phyloP scores from a whole-genome alignment of 1,140 invertebrate species.

The Triops cancriformis region DNA sequence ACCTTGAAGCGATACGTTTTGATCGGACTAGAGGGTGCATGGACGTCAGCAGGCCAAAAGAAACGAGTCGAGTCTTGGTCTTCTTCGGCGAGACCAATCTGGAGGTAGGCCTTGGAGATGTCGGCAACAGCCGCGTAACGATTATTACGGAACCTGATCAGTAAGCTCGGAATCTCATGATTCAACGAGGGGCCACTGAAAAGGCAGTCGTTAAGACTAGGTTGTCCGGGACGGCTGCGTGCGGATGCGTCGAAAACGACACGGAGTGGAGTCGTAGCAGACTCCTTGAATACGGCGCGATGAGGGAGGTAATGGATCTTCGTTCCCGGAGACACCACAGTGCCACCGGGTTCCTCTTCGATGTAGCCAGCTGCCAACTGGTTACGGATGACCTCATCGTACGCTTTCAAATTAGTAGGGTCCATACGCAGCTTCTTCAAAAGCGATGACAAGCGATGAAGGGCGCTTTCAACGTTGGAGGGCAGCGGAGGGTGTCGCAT shows the following conservation, averaged over 20 bases:
- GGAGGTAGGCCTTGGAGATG: constrained; percentile 21
- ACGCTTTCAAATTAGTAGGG: no score
- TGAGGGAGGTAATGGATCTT: constrained; percentile 5
- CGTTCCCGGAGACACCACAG: not conserved
- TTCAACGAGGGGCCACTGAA: not conserved
- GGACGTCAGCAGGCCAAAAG: no score
- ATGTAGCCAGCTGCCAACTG: no score
- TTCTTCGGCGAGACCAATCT: not conserved
- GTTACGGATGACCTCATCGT: no score
- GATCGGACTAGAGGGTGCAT: no score
- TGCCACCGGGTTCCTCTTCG: not conserved
- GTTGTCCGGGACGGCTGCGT: not conserved
- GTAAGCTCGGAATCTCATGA: not conserved
- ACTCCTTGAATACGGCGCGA: constrained; percentile 9
- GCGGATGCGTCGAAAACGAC: no score
- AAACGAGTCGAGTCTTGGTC: constrained; percentile 18
- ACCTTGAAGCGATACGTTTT: no score
- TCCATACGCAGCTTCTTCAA: not conserved
- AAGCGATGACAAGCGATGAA: not conserved
- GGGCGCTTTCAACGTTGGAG: constrained; percentile 17
- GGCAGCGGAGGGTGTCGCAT: no score
- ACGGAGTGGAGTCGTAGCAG: no score
- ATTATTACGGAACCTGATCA: not conserved
- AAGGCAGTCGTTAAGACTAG: constrained; percentile 15
- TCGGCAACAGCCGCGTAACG: no score